Percentiles rank a stretch among this genome's conserved stretches.
Evolutionary conservation across 2,888 invertebrate genomes (phyloP).

Genomic region (Mythimna impura): DNA sequence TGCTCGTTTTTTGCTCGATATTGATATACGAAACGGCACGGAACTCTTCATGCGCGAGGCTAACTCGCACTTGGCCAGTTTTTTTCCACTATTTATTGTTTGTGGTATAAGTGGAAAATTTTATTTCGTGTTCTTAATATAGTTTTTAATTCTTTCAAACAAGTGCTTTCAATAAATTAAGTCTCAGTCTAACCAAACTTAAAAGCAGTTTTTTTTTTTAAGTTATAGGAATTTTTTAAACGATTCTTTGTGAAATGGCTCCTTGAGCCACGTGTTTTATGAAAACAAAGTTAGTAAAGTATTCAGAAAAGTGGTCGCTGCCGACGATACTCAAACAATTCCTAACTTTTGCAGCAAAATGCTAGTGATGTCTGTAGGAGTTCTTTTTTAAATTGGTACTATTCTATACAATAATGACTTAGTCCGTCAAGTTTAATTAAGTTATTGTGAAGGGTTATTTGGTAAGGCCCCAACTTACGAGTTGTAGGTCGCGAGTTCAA

Average conservation of each 20-base stretch:
- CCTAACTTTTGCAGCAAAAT: neutral
- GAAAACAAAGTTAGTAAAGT: constrained; percentile 1
- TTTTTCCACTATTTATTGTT: neutral
- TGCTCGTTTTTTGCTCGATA: too few species aligned
- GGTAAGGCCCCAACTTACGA: too few species aligned
- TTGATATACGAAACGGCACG: too few species aligned
- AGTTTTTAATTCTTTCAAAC: constrained; percentile 9
- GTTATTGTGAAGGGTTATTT: too few species aligned
- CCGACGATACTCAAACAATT: neutral
- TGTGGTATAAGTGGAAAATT: neutral
- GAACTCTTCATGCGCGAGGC: too few species aligned
- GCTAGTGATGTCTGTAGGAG: too few species aligned
- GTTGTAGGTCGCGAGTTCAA: too few species aligned
- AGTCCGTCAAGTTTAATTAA: too few species aligned
- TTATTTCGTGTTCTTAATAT: neutral
- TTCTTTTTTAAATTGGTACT: too few species aligned
- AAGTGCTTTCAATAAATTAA: neutral
- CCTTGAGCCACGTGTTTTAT: neutral
- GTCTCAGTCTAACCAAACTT: constrained; percentile 9
- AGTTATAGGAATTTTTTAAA: neutral
- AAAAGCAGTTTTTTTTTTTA: neutral
- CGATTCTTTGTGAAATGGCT: constrained; percentile 2
- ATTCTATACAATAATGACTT: too few species aligned
- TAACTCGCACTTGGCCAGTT: neutral
- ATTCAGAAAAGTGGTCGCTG: neutral